phyloP scores from a whole-genome alignment of 1,140 invertebrate species.

The Trichomalopsis sarcophagae region DNA sequence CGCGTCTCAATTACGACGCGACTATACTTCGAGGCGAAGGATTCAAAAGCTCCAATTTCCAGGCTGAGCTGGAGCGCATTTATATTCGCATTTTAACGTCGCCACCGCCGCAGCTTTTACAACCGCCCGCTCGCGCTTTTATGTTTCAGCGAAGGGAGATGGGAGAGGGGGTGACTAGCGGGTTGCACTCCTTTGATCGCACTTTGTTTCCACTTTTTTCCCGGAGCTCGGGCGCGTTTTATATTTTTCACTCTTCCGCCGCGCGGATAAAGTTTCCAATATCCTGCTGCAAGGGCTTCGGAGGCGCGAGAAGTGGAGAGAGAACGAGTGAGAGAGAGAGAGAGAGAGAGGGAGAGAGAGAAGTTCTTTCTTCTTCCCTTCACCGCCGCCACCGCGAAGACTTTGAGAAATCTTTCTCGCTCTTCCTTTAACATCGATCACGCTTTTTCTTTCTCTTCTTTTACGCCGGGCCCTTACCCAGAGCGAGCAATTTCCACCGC shows the following conservation, averaged over 20 bases:
- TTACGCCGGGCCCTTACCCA: neutral
- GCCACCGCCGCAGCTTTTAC: conserved; percentile 15
- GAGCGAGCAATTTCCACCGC: neutral
- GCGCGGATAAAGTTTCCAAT: conserved; percentile 50
- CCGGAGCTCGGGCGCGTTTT: conserved; percentile 10
- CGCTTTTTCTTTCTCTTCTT: conserved; percentile 23
- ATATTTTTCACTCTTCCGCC: conserved; percentile 41
- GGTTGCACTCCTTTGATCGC: conserved; percentile 13
- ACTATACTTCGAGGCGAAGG: neutral
- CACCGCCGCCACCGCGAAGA: neutral
- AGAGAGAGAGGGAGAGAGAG: neutral
- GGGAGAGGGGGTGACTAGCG: neutral
- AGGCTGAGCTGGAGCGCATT: neutral
- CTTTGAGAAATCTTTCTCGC: conserved; percentile 47
- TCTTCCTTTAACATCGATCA: conserved; percentile 44
- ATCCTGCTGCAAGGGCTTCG: conserved; percentile 22
- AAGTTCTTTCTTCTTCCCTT: conserved; percentile 18
- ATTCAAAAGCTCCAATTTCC: conserved; percentile 29
- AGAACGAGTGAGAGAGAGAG: neutral
- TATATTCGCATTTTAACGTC: conserved; percentile 15
- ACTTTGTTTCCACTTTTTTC: conserved; percentile 33
- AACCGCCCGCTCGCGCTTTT: neutral
- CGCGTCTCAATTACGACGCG: neutral
- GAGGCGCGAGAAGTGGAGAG: conserved; percentile 22
- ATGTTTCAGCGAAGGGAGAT: neutral